Evolutionary conservation across 2,888 invertebrate genomes (phyloP), one percentile per base, ranked within the genome.

Genomic region (Phengaris arion): DNA sequence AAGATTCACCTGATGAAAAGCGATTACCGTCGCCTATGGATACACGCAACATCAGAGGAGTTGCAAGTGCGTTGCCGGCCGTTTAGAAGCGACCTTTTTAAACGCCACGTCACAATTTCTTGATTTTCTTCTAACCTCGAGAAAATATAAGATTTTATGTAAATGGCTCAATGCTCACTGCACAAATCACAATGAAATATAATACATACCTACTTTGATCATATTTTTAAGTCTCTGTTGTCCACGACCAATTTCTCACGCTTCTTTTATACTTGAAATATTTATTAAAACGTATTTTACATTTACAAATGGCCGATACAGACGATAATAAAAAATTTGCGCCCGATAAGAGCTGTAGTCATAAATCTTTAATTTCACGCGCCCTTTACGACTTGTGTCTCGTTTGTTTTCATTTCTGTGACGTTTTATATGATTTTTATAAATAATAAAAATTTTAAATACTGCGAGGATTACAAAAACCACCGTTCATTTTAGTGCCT

Each of bases 371-470:
- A 7, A 57, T 57, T 57, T 57, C 15, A n/a, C 57, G 15, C 15
- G 59, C 59, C 10, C 9, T 6, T 59, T 57, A 57, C 59, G 59
- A 22, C 59, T 7, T 48, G 6, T 5, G 7, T 22, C 22, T 22
- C 59, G 59, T 59, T 59, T 22, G 59, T 59, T 59, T 59, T 59
- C 10, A 59, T 59, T 59, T 59, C 9, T 59, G 22, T 59, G 59
- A 59, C 10, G 59, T 59, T 59, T 59, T 22, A 59, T 59, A 59
- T 59, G 9, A 59, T 59, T 59, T 59, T 59, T 22, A 22, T 59
- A 15, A 59, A 5, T 10, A 22, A 22, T 59, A 22, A 59, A 59
- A 59, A 22, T 13, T 15, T 15, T 15, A 57, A 10, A 59, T 6
- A 3, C 8, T 22, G 9, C 22, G 15, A 9, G 59, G 22, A 9